Evolutionary conservation across 2,888 invertebrate species (phyloP), one percentile per base, ranked within the genome.

Genomic region (Drosophila engyochracea): DNA sequence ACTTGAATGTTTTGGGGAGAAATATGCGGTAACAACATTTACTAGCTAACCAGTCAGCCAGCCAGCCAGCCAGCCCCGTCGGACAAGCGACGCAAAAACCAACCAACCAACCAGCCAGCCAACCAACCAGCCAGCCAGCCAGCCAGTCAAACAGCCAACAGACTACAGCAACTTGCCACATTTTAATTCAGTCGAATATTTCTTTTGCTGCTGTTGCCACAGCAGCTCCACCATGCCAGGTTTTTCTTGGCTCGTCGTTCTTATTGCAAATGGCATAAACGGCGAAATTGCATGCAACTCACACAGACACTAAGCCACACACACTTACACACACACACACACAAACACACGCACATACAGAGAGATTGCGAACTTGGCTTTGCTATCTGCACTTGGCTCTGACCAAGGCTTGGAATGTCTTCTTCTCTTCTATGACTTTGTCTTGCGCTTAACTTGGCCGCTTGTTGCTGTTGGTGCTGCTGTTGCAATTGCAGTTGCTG

Each of bases 151-250:
- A 53, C 67, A 60, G 37, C 58, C 66, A 79, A 19, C 57, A 59
- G 41, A 37, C 39, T 51, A 41, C 30, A 31, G 64, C 85, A 87
- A 90, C 79, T 89, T 90, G 87, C 91, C 90, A 90, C 91, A 91
- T 90, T 91, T 90, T 91, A 90, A 90, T 91, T 90, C 89, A 87
- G 77, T 87, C 70, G 82, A 85, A 90, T 90, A 87, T 87, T 83
- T 88, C 77, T 79, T 82, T 57, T 62, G 62, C 66, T 63, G 59
- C 60, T 51, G 62, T 30, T 35, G 51, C 52, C 30, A 49, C 59
- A 54, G 44, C 52, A 62, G 35, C 74, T 35, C 37, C 69, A 57
- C 33, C 66, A 61, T 25, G n/a, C 57, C 37, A n/a, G 14, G 37
- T 55, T 55, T 39, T 55, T 67, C 67, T 57, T 54, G 49, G 44